Conservation (phyloP, 2,888 invertebrate species). For the Callimorpha dominula region DNA sequence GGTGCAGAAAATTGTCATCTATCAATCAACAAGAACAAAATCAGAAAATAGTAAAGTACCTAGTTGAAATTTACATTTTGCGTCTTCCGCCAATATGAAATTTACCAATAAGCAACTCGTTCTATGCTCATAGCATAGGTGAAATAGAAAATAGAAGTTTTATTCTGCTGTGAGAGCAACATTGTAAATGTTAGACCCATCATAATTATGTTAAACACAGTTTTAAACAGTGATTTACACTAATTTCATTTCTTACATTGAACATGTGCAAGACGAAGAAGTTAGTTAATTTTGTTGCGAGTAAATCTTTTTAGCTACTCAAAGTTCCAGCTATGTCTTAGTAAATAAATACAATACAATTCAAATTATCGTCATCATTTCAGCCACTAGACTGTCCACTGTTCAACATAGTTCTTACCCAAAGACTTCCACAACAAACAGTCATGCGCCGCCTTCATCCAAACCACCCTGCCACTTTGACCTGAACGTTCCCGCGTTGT, state of each 20-base stretch:
- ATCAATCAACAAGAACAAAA: too few relatives aligned
- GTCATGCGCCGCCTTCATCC: too few relatives aligned
- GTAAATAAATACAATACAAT: background rate
- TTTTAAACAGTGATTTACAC: constrained; percentile 13
- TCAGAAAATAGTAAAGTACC: too few relatives aligned
- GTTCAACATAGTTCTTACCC: too few relatives aligned
- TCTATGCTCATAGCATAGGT: background rate
- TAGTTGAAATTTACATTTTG: too few relatives aligned
- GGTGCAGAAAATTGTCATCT: too few relatives aligned
- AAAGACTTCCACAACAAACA: too few relatives aligned
- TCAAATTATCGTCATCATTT: background rate
- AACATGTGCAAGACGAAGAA: background rate
- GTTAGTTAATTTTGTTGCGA: background rate
- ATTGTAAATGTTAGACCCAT: background rate
- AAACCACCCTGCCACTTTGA: too few relatives aligned
- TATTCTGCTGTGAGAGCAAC: background rate
- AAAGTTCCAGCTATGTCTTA: too few relatives aligned
- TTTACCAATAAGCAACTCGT: background rate
- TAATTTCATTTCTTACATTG: constrained; percentile 16
- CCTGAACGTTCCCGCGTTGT: too few relatives aligned
- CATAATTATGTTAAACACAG: constrained; percentile 1
- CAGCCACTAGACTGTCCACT: background rate
- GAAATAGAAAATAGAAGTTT: background rate
- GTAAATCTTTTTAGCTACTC: too few relatives aligned
- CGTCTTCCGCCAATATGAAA: too few relatives aligned